Evolutionary conservation across 2,113 vertebrate species (phyloP).

Genomic region (Dicrurus megarhynchus): DNA sequence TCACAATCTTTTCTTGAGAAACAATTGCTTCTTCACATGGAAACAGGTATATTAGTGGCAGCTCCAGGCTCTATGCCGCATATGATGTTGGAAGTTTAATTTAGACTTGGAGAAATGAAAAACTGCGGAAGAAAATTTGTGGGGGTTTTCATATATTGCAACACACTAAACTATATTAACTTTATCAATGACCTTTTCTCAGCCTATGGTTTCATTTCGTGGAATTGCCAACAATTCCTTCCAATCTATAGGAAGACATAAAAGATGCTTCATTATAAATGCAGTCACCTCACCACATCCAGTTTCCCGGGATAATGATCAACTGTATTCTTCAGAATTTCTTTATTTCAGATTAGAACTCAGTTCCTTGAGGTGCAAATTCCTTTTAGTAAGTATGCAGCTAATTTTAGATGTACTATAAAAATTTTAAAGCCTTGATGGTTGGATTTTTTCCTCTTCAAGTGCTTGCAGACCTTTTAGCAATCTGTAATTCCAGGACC

Average conservation of each 20-base stretch:
- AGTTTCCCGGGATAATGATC: background rate
- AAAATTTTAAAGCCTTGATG: background rate
- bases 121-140: background rate
- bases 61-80: background rate
- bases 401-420: background rate
- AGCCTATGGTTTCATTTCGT: slow-evolving; percentile 1
- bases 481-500: background rate
- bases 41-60: slow-evolving; percentile 27
- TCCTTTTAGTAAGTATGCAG: background rate
- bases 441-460: background rate
- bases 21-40: background rate
- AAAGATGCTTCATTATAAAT: background rate
- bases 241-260: background rate
- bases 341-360: background rate
- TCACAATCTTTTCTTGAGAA: background rate
- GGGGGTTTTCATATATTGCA: slow-evolving; percentile 20
- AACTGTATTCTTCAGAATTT: background rate
- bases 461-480: background rate
- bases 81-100: slow-evolving; percentile 25
- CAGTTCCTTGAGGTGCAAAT: background rate
- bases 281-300: background rate
- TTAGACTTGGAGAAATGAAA: slow-evolving; percentile 53
- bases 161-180: slow-evolving; percentile 32
- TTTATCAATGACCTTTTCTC: slow-evolving; percentile 27
- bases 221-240: background rate